Percentiles rank a stretch among this genome's conserved stretches.
Evolutionary conservation across 2,113 vertebrate species (phyloP).

Genomic region (Sialia sialis): DNA sequence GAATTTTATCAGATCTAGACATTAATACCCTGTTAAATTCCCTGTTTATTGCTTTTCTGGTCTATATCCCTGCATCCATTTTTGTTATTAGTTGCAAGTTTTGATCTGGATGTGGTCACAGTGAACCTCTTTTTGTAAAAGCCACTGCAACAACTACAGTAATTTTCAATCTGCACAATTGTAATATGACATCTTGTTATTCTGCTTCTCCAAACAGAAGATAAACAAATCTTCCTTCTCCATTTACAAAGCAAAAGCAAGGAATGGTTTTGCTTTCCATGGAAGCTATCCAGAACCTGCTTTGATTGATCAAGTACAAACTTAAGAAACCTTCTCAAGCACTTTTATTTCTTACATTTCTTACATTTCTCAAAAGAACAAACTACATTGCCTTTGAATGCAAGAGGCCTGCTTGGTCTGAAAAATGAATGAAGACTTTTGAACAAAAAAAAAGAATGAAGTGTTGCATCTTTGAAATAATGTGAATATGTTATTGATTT

Average conservation of each 20-base stretch:
- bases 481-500: neutral
- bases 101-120: neutral
- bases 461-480: neutral
- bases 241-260: neutral
- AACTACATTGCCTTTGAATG: neutral
- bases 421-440: neutral
- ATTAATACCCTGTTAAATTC: neutral
- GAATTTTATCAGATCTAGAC: neutral
- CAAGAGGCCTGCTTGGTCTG: neutral
- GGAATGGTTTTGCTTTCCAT: neutral
- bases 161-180: neutral
- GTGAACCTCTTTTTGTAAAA: neutral
- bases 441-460: neutral
- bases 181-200: neutral
- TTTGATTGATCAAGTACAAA: neutral
- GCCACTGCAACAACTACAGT: neutral
- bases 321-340: neutral
- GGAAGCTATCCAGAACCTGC: neutral
- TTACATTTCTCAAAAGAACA: no score
- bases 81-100: neutral
- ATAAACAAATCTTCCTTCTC: neutral
- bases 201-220: neutral
- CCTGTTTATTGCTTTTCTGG: neutral
- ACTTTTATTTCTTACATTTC: no score
- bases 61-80: neutral